Percentiles rank a stretch among this genome's conserved stretches.
Evolutionary conservation across 2,113 vertebrate genomes (phyloP).

Genomic region (Scalopus aquaticus): DNA sequence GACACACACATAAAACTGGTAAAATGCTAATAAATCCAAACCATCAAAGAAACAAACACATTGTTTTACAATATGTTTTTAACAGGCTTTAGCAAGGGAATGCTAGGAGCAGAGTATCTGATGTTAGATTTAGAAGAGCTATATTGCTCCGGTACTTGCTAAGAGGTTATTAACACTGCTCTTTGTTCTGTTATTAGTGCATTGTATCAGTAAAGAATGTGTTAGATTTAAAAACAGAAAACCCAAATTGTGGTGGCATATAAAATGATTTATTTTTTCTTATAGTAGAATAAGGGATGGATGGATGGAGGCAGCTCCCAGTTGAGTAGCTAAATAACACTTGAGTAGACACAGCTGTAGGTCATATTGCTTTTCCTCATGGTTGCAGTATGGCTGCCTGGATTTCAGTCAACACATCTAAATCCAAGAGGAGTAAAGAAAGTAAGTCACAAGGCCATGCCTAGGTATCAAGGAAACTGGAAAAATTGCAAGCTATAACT

Average conservation of each 20-base stretch:
- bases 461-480: neutral
- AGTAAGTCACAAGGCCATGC: neutral
- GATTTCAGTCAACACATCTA: neutral
- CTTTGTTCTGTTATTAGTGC: neutral
- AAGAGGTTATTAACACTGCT: neutral
- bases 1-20: neutral
- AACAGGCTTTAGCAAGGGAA: neutral
- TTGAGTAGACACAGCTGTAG: neutral
- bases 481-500: neutral
- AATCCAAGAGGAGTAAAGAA: neutral
- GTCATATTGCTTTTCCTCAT: neutral
- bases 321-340: neutral
- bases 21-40: no score
- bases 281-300: no score
- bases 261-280: neutral
- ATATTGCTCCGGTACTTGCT: neutral
- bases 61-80: neutral
- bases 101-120: neutral
- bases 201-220: neutral
- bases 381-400: neutral
- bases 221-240: neutral
- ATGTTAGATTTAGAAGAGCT: neutral
- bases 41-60: neutral
- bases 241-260: neutral
- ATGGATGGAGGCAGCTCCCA: neutral